Conservation (phyloP, 1,140 invertebrate species). For the Bombus pyrosoma region DNA sequence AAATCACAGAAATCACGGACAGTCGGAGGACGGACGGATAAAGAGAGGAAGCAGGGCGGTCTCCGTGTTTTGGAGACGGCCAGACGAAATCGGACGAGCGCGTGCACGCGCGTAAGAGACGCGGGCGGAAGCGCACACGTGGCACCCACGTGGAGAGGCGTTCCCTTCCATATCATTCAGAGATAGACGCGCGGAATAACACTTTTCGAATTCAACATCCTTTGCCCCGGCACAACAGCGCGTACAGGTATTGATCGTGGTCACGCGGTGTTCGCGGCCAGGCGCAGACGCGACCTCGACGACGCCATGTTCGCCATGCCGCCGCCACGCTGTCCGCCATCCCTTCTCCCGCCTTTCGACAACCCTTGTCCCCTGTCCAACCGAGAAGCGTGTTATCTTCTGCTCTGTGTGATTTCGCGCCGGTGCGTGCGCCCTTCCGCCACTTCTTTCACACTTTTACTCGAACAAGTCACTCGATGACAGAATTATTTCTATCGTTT, state of each 20-base stretch:
- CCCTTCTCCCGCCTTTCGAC: slow-evolving; percentile 5
- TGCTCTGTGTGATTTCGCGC: slow-evolving; percentile 33
- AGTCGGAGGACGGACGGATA: neutral
- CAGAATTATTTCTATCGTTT: neutral
- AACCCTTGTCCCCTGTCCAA: slow-evolving; percentile 4
- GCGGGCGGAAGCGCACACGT: slow-evolving; percentile 78
- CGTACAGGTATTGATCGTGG: slow-evolving; percentile 79
- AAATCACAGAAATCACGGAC: neutral
- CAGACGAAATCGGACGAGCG: slow-evolving; percentile 37
- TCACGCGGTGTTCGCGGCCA: slow-evolving; percentile 74
- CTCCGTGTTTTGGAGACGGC: slow-evolving; percentile 19
- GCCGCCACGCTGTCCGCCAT: slow-evolving; percentile 69
- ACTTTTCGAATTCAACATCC: slow-evolving; percentile 83
- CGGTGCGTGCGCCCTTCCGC: neutral
- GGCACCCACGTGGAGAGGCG: slow-evolving; percentile 82
- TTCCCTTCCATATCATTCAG: slow-evolving; percentile 83
- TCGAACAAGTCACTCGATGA: neutral
- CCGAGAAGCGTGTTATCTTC: slow-evolving; percentile 20
- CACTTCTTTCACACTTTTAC: neutral
- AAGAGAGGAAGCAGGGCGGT: neutral
- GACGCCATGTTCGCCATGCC: slow-evolving; percentile 77
- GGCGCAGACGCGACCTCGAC: slow-evolving; percentile 80
- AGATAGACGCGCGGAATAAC: slow-evolving; percentile 83
- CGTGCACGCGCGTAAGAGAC: slow-evolving; percentile 60
- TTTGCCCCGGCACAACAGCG: slow-evolving; percentile 71